Percentiles rank a stretch among this genome's conserved stretches.
Conservation (phyloP, 2,797 vertebrate species). For the Danio tinwini region DNA sequence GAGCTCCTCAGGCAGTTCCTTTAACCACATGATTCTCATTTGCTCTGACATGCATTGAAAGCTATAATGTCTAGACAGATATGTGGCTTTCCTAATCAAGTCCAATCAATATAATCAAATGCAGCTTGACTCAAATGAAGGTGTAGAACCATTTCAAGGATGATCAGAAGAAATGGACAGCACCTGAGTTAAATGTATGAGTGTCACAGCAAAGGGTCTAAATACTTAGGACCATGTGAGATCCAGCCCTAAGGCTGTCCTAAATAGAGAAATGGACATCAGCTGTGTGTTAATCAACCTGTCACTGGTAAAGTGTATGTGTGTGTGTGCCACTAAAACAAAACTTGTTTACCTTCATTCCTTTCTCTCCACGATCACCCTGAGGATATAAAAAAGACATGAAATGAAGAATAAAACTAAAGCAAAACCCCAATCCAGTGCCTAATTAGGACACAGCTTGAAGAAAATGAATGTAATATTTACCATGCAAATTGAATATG, state of each 20-base stretch:
- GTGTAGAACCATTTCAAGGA: too few relatives aligned
- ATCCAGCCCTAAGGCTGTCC: conserved; percentile 86
- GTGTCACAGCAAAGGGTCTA: too few relatives aligned
- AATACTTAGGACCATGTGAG: conserved; percentile 53
- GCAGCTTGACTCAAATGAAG: too few relatives aligned
- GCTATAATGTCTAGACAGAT: too few relatives aligned
- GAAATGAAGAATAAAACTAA: neutral
- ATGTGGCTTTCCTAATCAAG: too few relatives aligned
- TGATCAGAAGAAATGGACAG: too few relatives aligned
- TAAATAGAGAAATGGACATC: conserved; percentile 59
- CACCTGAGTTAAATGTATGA: too few relatives aligned
- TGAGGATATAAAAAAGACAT: conserved; percentile 60
- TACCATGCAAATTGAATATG: conserved; percentile 1
- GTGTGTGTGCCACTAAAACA: conserved; percentile 37
- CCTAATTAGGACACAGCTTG: conserved; percentile 18
- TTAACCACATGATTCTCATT: too few relatives aligned
- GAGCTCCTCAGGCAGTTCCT: too few relatives aligned
- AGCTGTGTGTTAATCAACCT: neutral
- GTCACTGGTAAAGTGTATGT: neutral
- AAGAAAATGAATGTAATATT: neutral
- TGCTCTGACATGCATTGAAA: too few relatives aligned
- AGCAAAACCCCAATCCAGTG: neutral
- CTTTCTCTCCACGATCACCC: conserved; percentile 85
- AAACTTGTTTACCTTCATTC: conserved; percentile 76
- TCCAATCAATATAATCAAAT: too few relatives aligned